Conservation (phyloP, 1,140 invertebrate genomes). For the Musca domestica region DNA sequence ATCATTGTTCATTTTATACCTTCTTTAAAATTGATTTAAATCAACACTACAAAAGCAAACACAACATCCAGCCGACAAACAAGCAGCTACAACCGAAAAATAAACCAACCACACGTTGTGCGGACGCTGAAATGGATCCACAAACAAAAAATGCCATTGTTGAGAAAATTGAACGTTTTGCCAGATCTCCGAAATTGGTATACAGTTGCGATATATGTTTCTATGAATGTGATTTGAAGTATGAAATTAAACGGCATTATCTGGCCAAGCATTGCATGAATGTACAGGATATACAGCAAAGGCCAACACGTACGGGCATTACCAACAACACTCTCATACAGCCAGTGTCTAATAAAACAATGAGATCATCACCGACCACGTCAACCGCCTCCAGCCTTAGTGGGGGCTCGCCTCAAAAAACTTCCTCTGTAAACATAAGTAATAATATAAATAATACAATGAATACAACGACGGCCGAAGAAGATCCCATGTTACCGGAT, state of each 20-base stretch:
- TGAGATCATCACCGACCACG: no score
- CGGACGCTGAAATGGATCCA: background rate
- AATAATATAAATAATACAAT: background rate
- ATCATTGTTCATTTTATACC: constrained; percentile 42
- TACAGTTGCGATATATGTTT: constrained; percentile 47
- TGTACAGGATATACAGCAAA: constrained; percentile 41
- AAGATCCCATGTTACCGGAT: constrained; percentile 9
- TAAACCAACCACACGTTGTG: background rate
- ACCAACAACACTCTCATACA: background rate
- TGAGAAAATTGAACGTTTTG: background rate
- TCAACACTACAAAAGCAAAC: constrained; percentile 38
- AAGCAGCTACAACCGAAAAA: constrained; percentile 28
- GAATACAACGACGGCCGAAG: background rate
- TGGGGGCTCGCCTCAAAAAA: no score
- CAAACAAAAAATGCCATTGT: background rate
- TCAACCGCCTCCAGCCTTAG: background rate
- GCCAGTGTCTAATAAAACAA: no score
- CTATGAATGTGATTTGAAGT: constrained; percentile 34
- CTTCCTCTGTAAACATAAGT: no score
- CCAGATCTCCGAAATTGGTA: background rate
- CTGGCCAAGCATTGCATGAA: constrained; percentile 33
- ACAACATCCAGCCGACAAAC: constrained; percentile 31
- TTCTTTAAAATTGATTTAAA: constrained; percentile 43
- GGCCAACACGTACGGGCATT: constrained; percentile 34
- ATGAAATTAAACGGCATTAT: constrained; percentile 35